phyloP scores from a whole-genome alignment of 2,113 vertebrate species.

The Solea solea region DNA sequence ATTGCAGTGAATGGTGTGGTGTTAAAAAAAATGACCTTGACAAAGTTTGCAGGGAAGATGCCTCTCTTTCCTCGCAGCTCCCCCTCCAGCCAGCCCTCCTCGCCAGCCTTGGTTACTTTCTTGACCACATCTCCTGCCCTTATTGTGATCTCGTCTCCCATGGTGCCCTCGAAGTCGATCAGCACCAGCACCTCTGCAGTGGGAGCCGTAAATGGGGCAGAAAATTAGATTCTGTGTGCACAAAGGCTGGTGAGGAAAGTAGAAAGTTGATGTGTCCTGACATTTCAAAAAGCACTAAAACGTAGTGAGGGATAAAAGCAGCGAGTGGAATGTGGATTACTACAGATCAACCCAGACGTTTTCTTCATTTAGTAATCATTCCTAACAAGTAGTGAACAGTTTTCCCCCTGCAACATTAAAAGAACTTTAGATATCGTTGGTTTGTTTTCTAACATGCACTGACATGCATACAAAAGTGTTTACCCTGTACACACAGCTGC shows the following conservation, averaged over 20 bases:
- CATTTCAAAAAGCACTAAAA: slow-evolving; percentile 32
- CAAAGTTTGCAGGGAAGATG: slow-evolving; percentile 84
- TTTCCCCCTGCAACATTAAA: neutral
- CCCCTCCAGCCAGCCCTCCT: slow-evolving; percentile 86
- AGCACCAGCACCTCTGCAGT: slow-evolving; percentile 85
- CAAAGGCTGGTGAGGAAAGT: slow-evolving; percentile 11
- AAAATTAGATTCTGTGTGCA: slow-evolving; percentile 53
- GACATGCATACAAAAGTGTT: neutral
- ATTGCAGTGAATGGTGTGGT: neutral
- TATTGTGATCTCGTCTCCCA: slow-evolving; percentile 80
- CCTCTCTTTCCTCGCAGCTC: slow-evolving; percentile 81
- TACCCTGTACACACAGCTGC: neutral
- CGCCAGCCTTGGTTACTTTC: slow-evolving; percentile 73
- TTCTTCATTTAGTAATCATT: slow-evolving; percentile 1
- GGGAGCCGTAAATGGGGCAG: slow-evolving; percentile 55
- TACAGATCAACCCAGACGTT: neutral
- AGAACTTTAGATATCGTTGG: neutral
- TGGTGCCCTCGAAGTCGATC: slow-evolving; percentile 80
- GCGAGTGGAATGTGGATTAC: neutral
- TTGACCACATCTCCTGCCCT: slow-evolving; percentile 82
- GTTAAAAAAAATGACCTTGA: slow-evolving; percentile 73
- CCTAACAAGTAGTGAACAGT: neutral
- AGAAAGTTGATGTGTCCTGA: slow-evolving; percentile 42
- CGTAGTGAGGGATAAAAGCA: slow-evolving; percentile 2
- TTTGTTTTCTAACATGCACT: neutral